phyloP scores from a whole-genome alignment of 2,888 invertebrate genomes.

The Heliconius ismenius region DNA sequence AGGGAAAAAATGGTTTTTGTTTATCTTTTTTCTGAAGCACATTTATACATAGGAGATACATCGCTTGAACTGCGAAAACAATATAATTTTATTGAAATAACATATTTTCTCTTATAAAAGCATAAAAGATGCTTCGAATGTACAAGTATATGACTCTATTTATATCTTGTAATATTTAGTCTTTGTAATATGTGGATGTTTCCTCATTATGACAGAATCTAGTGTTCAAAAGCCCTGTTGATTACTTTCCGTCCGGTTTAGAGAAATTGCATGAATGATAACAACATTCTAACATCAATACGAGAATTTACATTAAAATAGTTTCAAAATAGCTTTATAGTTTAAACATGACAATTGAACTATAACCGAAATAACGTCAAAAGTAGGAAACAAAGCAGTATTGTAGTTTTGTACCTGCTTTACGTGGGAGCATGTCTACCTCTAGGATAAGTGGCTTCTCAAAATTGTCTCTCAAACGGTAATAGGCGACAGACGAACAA shows the following conservation, averaged over 20 bases:
- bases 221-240: not conserved
- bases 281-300: not conserved
- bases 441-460: constrained; percentile 51
- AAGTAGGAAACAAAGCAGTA: constrained; percentile 38
- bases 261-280: not conserved
- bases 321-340: not conserved
- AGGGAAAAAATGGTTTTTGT: not conserved
- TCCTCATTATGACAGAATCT: no score
- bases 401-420: constrained; percentile 46
- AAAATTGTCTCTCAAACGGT: constrained; percentile 53
- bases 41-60: no score
- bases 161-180: no score
- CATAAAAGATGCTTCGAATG: no score
- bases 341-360: not conserved
- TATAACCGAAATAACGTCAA: constrained; percentile 6
- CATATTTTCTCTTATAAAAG: no score
- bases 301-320: not conserved
- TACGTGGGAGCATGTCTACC: constrained; percentile 43
- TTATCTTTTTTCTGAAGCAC: no score
- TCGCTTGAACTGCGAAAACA: no score
- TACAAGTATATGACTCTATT: no score
- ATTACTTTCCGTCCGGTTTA: not conserved
- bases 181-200: no score
- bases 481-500: constrained; percentile 56
- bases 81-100: no score